Base-by-base conservation (phyloP, 2,888 invertebrate genomes). In the Apocheima hispidaria region DNA sequence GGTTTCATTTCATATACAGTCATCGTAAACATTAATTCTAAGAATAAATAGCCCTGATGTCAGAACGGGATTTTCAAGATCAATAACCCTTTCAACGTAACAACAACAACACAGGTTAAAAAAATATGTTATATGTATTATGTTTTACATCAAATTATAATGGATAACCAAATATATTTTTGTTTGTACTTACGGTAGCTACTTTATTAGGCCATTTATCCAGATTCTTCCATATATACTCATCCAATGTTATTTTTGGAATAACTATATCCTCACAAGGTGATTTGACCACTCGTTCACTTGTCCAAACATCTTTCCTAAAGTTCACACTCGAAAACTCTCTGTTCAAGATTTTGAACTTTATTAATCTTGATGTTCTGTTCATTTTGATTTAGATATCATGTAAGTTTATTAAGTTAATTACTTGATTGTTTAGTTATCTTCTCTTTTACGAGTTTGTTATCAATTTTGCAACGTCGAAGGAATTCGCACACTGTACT, bases 171-270 rank as follows among this genome's bases (percentile, higher is more conserved):
- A 7, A 6, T 30, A 12, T 30, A 10, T 30, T 2, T 14, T 9
- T 10, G 4, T 16, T 10, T 16, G 7, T 38, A 70, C 61, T 78
- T 76, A 87, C 88, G 86, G 92, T 69, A 23, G 95, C 95, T 3
- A 90, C 92, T 75, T 93, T 93, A 28, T 93, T 88, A 12, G 93
- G 87, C 95, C 95, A 95, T 75, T 91, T 93, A 23, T 94, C 92
- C 30, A 95, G 73, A 74, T 94, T 83, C 10, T 76, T 77, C 93
- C 94, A 95, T 10, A 95, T 77, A 66, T 91, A 93, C 67, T 95
- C 93, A 54, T 94, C 87, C 41, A 95, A 61, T 0, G 93, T 88
- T 12, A 87, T 64, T 61, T 94, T 89, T 0, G 93, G 93, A 52
- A 93, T 77, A 1, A 81, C 73, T 1, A 94, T 75, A 36, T 93